Evolutionary conservation across 1,140 invertebrate species (phyloP), one percentile per base, ranked within the genome.

Genomic region (Schlechtendalia chinensis): DNA sequence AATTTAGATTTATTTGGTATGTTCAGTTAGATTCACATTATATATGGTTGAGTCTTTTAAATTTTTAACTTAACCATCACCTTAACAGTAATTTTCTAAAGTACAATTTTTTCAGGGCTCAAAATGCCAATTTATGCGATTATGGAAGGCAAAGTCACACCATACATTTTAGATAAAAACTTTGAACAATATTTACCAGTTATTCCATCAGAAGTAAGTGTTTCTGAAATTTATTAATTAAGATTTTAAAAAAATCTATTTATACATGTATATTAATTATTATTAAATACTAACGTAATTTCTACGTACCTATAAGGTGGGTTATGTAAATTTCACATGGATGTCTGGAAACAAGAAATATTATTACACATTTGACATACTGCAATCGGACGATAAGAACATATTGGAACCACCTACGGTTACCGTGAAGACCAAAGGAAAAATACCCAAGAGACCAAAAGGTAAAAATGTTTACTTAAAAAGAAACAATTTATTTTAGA

Each of bases 291-390:
- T 39, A 39, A 39, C 32, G 32, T 39, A 39, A 39, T 39, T 39
- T 39, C 3, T 8, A 8, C 32, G 32, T 47, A 47, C 19, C 50
- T 65, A 82, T 82, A 32, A 87, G 87, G 86, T 88, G 11, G 85
- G 91, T 63, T 91, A 92, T 84, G 94, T 97, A 5, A 96, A 96
- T 86, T 96, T 97, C 84, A 96, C 94, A 11, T 96, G 94, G 95
- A 93, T 92, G 85, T 91, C 94, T 19, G 93, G 93, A 32, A 87
- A 89, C 53, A 94, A 93, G 85, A 92, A 93, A 84, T 96, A 96
- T 87, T 91, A 90, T 85, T 96, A 96, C 84, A 90, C 94, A 86
- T 96, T 96, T 85, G 93, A 95, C 85, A 89, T 90, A 63, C 86
- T 97, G 67, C 90, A 93, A 82, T 95, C 94, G 5, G 93, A 91